These are phyloP conservation scores for Battus philenor DNA, from an alignment of 1,140 invertebrate species.

Conservation along the genomic window DNA sequence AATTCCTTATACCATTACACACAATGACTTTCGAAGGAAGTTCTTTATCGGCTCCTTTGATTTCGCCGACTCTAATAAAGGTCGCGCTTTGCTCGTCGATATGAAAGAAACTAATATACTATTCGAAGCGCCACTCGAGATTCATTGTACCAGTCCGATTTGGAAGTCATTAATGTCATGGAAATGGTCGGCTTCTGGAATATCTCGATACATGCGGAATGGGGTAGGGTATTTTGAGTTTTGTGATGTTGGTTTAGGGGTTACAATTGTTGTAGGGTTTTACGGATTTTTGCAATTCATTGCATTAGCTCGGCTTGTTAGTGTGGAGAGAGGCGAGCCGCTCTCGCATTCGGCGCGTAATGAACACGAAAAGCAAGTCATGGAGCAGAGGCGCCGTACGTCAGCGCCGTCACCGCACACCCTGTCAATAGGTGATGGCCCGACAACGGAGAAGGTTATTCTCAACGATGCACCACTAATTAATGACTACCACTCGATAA, in stretches of 20 bases:
- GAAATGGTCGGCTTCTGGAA: slow-evolving; percentile 62
- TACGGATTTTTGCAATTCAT: slow-evolving; percentile 63
- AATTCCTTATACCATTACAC: slow-evolving; percentile 28
- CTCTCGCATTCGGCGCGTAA: slow-evolving; percentile 35
- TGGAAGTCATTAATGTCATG: slow-evolving; percentile 67
- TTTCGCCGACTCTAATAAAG: slow-evolving; percentile 44
- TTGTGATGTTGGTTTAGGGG: slow-evolving; percentile 18
- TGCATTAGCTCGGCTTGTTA: slow-evolving; percentile 72
- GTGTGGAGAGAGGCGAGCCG: slow-evolving; percentile 29
- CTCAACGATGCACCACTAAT: slow-evolving; percentile 66
- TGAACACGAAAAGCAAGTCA: slow-evolving; percentile 67
- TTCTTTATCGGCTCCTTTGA: slow-evolving; percentile 34
- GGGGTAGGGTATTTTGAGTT: slow-evolving; percentile 24
- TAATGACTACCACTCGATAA: slow-evolving; percentile 56
- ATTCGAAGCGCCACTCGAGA: slow-evolving; percentile 30
- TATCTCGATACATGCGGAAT: slow-evolving; percentile 18
- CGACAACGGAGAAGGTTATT: slow-evolving; percentile 64
- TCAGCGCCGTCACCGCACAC: slow-evolving; percentile 43
- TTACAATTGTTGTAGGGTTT: slow-evolving; percentile 23
- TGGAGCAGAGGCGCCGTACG: slow-evolving; percentile 50
- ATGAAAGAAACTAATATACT: slow-evolving; percentile 43
- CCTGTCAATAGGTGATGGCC: slow-evolving; percentile 60
- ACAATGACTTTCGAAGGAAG: slow-evolving; percentile 29
- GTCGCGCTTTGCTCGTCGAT: slow-evolving; percentile 23
- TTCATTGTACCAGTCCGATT: slow-evolving; percentile 41